Base-by-base conservation (phyloP, 1,140 invertebrate species). In the Pseudomyrmex concolor region DNA sequence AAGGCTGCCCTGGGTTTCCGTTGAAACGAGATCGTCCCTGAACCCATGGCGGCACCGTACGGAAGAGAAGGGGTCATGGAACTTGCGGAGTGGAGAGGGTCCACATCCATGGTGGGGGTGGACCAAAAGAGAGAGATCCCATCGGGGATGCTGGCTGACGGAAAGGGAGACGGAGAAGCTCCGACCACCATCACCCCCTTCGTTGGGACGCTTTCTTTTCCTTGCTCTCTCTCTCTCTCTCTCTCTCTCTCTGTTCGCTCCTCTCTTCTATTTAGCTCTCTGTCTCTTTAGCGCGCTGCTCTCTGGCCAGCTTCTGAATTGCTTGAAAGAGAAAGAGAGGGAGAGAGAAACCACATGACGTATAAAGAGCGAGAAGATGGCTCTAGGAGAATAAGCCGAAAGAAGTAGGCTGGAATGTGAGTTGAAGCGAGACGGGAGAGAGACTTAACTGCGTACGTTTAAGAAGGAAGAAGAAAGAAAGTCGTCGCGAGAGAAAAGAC, bases 1-100 rank as follows among this genome's bases (percentile, higher is more conserved):
- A 73, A 66, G 72, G 76, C 77, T 59, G 77, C 57, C 76, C 78
- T 85, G 77, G 90, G 90, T 90, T 86, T 88, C 78, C 85, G 84
- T 87, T 89, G 89, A 89, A 89, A 90, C 74, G 78, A 90, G 90
- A 93, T 92, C 90, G 91, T 91, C 92, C 91, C 91, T 92, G 92
- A 92, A 92, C 92, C 88, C 92, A 87, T 86, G 84, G 86, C 83
- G 87, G 90, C 84, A 89, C 71, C 34, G 51, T 67, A 74, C 83
- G 72, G 88, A 91, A 86, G 86, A 80, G 91, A 91, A 91, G 86
- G 90, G 89, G 89, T 89, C 90, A 88, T 88, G 90, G 84, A 86
- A 90, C 88, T 68, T 19, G 48, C 78, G 71, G 67, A 86, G 66
- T 72, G 66, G 34, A 66, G 70, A 54, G 67, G 9, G 8, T n/a